Conservation (phyloP, 2,888 invertebrate species). For the Apodemia zela region DNA sequence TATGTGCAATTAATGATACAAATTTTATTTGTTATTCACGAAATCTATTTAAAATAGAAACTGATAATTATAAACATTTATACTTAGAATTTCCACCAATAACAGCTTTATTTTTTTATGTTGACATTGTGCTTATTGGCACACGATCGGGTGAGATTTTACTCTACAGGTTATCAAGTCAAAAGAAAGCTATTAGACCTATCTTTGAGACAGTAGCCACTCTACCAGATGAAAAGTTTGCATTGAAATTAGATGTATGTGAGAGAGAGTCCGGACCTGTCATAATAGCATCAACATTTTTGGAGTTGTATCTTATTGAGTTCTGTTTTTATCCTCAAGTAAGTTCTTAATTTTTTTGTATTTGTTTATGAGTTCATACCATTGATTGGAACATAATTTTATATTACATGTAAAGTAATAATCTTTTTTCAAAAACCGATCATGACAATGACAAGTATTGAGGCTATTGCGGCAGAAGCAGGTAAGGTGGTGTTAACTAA, state of each 20-base stretch:
- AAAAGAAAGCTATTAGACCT: constrained; percentile 45
- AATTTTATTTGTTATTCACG: constrained; percentile 65
- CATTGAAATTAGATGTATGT: constrained; percentile 58
- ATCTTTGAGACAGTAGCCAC: constrained; percentile 51
- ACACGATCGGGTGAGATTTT: constrained; percentile 54
- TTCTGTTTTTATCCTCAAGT: constrained; percentile 60
- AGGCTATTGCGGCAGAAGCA: too few relatives aligned
- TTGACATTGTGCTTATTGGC: constrained; percentile 56
- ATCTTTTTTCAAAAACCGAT: too few relatives aligned
- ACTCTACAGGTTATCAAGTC: constrained; percentile 55
- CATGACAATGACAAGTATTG: too few relatives aligned
- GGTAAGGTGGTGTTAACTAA: too few relatives aligned
- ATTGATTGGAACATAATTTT: too few relatives aligned
- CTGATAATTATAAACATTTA: constrained; percentile 52
- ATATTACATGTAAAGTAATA: too few relatives aligned
- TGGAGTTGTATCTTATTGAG: constrained; percentile 52
- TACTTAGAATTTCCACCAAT: constrained; percentile 63
- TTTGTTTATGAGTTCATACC: too few relatives aligned
- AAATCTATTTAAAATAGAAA: constrained; percentile 61
- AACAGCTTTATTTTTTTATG: constrained; percentile 63
- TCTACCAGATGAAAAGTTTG: constrained; percentile 57
- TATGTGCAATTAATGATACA: constrained; percentile 50
- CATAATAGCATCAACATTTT: constrained; percentile 55
- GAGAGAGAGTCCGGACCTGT: constrained; percentile 58
- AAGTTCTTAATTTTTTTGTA: constrained; percentile 25